Evolutionary conservation across 2,113 vertebrate species (phyloP).

Genomic region (Mesitornis unicolor): DNA sequence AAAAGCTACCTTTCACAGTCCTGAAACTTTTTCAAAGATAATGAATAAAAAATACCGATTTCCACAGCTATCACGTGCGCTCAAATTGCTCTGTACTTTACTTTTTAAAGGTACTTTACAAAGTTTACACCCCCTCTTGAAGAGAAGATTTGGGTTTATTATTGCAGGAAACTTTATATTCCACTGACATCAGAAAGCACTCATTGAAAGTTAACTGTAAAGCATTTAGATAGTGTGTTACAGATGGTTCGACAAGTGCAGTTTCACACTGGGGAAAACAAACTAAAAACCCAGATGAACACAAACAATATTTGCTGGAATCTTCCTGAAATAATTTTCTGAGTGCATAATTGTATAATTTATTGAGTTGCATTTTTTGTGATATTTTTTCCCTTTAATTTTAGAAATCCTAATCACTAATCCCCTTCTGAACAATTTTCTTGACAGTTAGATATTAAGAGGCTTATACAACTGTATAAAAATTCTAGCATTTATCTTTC

Average conservation of each 20-base stretch:
- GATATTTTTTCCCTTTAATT: neutral
- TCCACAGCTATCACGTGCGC: neutral
- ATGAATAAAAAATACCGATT: neutral
- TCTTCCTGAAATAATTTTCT: neutral
- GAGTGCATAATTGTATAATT: neutral
- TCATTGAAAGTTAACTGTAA: neutral
- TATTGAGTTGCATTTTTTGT: neutral
- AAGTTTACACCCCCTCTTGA: neutral
- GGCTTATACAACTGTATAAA: neutral
- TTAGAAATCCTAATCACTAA: neutral
- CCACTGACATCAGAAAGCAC: neutral
- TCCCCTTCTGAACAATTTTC: neutral
- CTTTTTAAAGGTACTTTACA: neutral
- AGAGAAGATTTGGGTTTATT: neutral
- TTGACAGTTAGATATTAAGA: neutral
- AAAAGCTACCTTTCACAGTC: neutral
- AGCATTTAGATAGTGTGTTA: neutral
- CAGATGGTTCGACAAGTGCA: neutral
- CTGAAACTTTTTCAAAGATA: neutral
- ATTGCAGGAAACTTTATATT: neutral
- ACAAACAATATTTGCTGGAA: neutral
- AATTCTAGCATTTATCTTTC: neutral
- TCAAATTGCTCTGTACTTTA: neutral
- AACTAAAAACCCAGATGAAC: too few species aligned
- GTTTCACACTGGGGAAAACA: neutral